phyloP scores from a whole-genome alignment of 2,797 vertebrate genomes.

The Sebastiscus albofasciatus region DNA sequence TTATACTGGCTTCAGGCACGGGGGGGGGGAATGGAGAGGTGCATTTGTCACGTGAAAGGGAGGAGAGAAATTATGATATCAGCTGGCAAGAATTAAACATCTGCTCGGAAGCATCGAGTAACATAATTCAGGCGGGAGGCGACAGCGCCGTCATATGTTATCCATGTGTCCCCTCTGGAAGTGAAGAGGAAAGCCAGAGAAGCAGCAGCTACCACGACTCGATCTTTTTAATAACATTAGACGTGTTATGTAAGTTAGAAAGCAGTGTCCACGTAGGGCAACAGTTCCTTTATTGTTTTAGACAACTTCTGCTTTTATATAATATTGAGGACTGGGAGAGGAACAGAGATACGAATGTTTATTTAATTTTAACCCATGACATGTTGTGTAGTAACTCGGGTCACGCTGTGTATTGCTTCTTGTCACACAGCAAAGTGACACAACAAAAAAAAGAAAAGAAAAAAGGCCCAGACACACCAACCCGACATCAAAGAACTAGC shows the following conservation, averaged over 20 bases:
- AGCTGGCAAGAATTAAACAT: slow-evolving; percentile 51
- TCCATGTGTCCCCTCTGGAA: slow-evolving; percentile 32
- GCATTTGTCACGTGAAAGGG: slow-evolving; percentile 20
- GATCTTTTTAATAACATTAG: not conserved
- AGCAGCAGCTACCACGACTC: slow-evolving; percentile 10
- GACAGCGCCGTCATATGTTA: slow-evolving; percentile 34
- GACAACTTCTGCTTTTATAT: slow-evolving; percentile 30
- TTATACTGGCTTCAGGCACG: slow-evolving; percentile 29
- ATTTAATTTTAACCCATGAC: not conserved
- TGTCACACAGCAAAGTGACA: not conserved
- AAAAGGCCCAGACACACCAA: not conserved
- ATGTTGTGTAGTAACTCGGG: not conserved
- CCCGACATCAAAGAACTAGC: not conserved
- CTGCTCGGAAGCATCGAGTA: slow-evolving; percentile 50
- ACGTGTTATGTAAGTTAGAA: not conserved
- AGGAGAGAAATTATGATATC: slow-evolving; percentile 35
- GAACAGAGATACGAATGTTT: slow-evolving; percentile 9
- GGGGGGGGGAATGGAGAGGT: slow-evolving; percentile 1
- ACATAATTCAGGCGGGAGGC: slow-evolving; percentile 46
- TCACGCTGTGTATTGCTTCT: not conserved
- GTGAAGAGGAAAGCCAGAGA: slow-evolving; percentile 59
- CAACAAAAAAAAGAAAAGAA: not conserved
- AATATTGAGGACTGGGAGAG: not conserved
- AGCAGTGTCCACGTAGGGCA: not conserved
- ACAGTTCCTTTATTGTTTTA: slow-evolving; percentile 21